Evolutionary conservation across 2,113 vertebrate genomes (phyloP), one percentile per base, ranked within the genome.

Genomic region (Paramisgurnus dabryanus): DNA sequence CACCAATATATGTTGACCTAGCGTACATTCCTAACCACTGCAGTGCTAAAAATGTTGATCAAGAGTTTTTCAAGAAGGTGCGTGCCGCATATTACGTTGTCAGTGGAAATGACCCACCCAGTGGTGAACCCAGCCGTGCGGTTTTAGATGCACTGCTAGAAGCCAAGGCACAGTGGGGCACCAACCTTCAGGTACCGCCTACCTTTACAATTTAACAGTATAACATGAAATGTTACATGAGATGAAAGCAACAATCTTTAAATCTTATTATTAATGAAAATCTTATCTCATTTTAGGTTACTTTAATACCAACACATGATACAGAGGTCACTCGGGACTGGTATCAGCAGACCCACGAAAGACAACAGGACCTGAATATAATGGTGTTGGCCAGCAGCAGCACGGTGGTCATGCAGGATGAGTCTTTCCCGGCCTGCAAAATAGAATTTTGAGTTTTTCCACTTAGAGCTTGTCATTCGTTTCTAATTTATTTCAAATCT

Each of bases 361-460:
- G 93, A 86, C 98, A 99, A 87, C 97, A 98, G 84, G 96, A 99
- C 82, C 92, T 99, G 79, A 99, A 97, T 83, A 95, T 99, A 89
- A 95, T 99, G 94, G 98, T 99, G 74, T 89, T 99, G 91, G 98
- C 98, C 53, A 98, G 97, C 93, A 99, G 97, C 94, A 99, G 97
- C 92, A 99, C 98, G 0, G 98, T 99, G 57, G 98, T 99, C 86
- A 99, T 99, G 98, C 97, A 99, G 90, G 96, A 99, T 0, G 98
- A 99, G 88, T 99, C 98, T 78, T 99, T 99, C 87, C 96, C 98
- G 5, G 98, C 98, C 90, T 99, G 98, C 95, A 99, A 99, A 94
- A 99, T 99, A 5, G 97, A 99, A 91, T 99, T 99, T 93, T 99
- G 93, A 96, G 85, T 41, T 68, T 70, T 81, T 82, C 60, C 39